Conservation (phyloP, 2,888 invertebrate genomes). For the Vesta saturnalis region DNA sequence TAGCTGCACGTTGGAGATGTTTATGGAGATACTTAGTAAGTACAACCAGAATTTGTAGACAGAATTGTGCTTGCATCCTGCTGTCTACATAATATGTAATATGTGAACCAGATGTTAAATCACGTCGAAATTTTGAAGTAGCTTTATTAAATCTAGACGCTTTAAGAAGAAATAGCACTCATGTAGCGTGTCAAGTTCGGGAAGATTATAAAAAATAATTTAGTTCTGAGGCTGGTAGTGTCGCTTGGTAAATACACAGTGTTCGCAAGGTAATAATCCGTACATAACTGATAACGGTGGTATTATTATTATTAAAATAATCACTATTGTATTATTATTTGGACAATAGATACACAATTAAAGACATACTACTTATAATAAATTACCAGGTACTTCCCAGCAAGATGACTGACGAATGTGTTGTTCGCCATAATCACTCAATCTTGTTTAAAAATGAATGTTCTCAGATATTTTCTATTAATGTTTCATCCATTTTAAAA, state of each 20-base stretch:
- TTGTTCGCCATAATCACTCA: no score
- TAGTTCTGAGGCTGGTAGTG: neutral
- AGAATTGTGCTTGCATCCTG: constrained; percentile 2
- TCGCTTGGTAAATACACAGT: neutral
- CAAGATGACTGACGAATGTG: no score
- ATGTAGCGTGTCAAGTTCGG: neutral
- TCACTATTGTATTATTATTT: no score
- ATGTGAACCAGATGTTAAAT: no score
- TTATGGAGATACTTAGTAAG: constrained; percentile 3
- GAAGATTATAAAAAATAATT: neutral
- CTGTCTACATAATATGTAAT: neutral
- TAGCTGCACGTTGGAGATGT: no score
- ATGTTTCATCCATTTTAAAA: no score
- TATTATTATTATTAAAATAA: no score
- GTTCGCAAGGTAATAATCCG: neutral
- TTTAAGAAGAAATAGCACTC: neutral
- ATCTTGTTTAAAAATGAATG: no score
- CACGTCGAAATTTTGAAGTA: neutral
- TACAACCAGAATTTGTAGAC: constrained; percentile 6
- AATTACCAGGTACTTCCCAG: no score
- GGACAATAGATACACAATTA: no score
- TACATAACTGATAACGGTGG: neutral
- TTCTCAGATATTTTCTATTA: no score
- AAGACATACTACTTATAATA: no score
- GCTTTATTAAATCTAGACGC: constrained; percentile 5